phyloP scores from a whole-genome alignment of 2,113 vertebrate genomes.

The Chascanopsetta lugubris region DNA sequence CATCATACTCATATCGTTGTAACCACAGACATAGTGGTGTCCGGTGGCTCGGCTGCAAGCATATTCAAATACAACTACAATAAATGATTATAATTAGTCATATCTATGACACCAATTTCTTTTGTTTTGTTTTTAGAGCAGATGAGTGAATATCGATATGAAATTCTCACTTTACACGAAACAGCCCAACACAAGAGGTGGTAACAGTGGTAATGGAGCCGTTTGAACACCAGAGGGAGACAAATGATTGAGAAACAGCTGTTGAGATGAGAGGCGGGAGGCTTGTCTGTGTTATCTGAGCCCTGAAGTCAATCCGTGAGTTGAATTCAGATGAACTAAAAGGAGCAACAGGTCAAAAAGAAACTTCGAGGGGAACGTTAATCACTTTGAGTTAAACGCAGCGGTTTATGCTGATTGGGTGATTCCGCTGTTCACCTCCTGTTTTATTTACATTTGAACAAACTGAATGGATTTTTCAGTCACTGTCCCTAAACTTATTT shows the following conservation, averaged over 20 bases:
- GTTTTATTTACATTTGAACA: conserved; percentile 24
- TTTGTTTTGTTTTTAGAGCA: neutral
- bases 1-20: too few species aligned
- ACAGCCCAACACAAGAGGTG: too few species aligned
- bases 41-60: too few species aligned
- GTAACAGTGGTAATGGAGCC: conserved; percentile 41
- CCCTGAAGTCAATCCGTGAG: neutral
- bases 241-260: conserved; percentile 24
- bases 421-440: neutral
- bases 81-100: too few species aligned
- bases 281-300: neutral
- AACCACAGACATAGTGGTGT: too few species aligned
- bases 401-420: neutral
- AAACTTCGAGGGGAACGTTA: neutral
- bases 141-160: neutral
- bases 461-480: conserved; percentile 7
- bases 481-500: conserved; percentile 10
- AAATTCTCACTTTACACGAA: too few species aligned
- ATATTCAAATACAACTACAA: too few species aligned
- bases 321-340: neutral
- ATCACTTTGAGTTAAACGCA: neutral
- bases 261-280: neutral
- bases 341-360: neutral
- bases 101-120: too few species aligned
- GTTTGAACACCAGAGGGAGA: conserved; percentile 64